Evolutionary conservation across 1,140 invertebrate genomes (phyloP).

Genomic region (Mya arenaria): DNA sequence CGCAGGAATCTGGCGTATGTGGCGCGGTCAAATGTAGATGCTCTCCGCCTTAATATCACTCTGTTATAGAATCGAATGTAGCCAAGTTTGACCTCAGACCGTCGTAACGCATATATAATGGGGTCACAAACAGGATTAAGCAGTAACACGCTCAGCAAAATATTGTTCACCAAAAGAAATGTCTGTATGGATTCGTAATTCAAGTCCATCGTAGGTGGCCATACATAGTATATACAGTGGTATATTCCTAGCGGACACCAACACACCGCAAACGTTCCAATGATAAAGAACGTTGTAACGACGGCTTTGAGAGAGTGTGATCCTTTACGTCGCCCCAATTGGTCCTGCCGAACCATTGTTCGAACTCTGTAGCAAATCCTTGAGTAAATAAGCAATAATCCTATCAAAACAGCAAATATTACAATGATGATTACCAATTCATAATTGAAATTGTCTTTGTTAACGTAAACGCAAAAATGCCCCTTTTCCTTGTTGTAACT

Average conservation of each 20-base stretch:
- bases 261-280: constrained; percentile 86
- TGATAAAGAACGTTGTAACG: constrained; percentile 86
- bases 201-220: not conserved
- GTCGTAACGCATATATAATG: constrained; percentile 86
- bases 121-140: constrained; percentile 87
- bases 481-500: not conserved
- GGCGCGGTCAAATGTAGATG: no score
- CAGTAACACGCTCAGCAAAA: constrained; percentile 82
- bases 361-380: constrained; percentile 47
- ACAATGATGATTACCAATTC: constrained; percentile 74
- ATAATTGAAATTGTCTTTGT: constrained; percentile 65
- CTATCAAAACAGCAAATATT: constrained; percentile 80
- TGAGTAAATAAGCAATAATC: constrained; percentile 61
- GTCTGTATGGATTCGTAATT: not conserved
- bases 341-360: not conserved
- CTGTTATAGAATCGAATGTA: constrained; percentile 52
- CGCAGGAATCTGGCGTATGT: no score
- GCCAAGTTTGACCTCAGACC: constrained; percentile 82
- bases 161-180: constrained; percentile 54
- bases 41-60: no score
- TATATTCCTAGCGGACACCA: constrained; percentile 85
- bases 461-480: constrained; percentile 79
- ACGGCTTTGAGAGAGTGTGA: constrained; percentile 84
- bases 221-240: constrained; percentile 49
- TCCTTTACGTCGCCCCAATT: not conserved